Conservation (phyloP, 2,888 invertebrate genomes). For the Andrena fulva region DNA sequence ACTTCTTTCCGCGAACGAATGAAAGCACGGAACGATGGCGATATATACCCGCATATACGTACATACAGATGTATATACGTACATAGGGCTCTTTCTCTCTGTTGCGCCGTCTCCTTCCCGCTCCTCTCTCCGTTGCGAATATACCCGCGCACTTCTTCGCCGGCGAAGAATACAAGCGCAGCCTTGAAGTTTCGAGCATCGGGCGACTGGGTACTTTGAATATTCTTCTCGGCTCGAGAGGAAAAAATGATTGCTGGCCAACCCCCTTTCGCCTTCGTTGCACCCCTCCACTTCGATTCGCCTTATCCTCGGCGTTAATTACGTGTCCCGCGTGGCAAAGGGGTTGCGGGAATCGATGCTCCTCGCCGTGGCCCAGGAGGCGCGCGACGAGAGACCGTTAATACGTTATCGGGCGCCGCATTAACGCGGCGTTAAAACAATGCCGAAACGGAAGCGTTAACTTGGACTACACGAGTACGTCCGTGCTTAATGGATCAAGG, state of each 20-base stretch:
- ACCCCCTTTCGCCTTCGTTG: not conserved
- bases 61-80: conserved; percentile 52
- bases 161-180: conserved; percentile 31
- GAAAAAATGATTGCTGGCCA: conserved; percentile 51
- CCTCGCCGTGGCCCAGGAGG: not conserved
- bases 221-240: conserved; percentile 56
- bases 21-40: conserved; percentile 76
- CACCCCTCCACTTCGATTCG: not conserved
- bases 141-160: conserved; percentile 37
- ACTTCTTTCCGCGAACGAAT: conserved; percentile 76
- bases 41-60: conserved; percentile 66
- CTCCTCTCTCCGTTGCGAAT: conserved; percentile 9
- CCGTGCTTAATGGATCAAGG: conserved; percentile 67
- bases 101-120: not conserved
- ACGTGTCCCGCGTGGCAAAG: conserved; percentile 7
- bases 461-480: conserved; percentile 52
- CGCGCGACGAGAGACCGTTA: conserved; percentile 11
- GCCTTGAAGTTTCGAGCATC: conserved; percentile 54
- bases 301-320: conserved; percentile 44
- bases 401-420: conserved; percentile 40
- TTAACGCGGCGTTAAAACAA: conserved; percentile 58
- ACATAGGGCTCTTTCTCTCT: conserved; percentile 37
- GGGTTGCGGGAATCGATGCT: not conserved
- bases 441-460: conserved; percentile 60
- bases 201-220: conserved; percentile 60